Conservation (phyloP, 30 jellyfish, hydroid and myxozoan species). For the Hydractinia echinata region DNA sequence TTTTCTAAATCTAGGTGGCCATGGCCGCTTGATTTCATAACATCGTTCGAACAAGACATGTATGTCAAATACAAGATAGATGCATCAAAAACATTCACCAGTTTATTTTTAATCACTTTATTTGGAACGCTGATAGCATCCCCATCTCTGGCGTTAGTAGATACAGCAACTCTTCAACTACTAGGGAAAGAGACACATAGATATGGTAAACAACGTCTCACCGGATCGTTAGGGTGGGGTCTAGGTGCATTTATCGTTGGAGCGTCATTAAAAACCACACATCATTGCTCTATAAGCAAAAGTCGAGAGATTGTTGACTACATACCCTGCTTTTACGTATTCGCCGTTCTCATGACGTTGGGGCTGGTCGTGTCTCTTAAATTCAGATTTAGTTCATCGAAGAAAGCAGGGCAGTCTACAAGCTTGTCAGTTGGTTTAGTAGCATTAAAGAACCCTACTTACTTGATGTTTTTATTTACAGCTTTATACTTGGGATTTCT, state of each 20-base stretch:
- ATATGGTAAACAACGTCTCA: slow-evolving; percentile 93
- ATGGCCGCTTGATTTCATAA: slow-evolving; percentile 94
- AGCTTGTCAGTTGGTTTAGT: slow-evolving; percentile 81
- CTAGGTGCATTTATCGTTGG: slow-evolving; percentile 99
- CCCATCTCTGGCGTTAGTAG: slow-evolving; percentile 97
- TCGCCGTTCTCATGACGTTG: slow-evolving; percentile 88
- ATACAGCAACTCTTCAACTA: slow-evolving; percentile 93
- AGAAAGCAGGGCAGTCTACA: slow-evolving; percentile 66
- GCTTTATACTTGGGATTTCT: slow-evolving; percentile 88
- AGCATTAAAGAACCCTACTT: slow-evolving; percentile 89
- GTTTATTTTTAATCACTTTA: slow-evolving; percentile 79
- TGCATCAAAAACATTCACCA: slow-evolving; percentile 84
- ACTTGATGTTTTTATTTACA: slow-evolving; percentile 87
- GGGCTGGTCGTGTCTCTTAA: slow-evolving; percentile 80
- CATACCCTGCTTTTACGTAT: slow-evolving; percentile 91
- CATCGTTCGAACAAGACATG: slow-evolving; percentile 65
- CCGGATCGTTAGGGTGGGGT: slow-evolving; percentile 99
- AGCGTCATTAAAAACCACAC: slow-evolving; percentile 95
- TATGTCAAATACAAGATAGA: slow-evolving; percentile 79
- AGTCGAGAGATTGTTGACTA: slow-evolving; percentile 92
- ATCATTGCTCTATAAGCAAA: slow-evolving; percentile 76
- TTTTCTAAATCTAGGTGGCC: slow-evolving; percentile 94
- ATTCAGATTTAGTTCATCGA: slow-evolving; percentile 59
- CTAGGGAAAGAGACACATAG: slow-evolving; percentile 97
- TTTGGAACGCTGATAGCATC: slow-evolving; percentile 95